A percentile compares a stretch with the other conserved stretches of the same genome.
phyloP scores from a whole-genome alignment of 1,140 invertebrate species.

The Calliphora vicina region DNA sequence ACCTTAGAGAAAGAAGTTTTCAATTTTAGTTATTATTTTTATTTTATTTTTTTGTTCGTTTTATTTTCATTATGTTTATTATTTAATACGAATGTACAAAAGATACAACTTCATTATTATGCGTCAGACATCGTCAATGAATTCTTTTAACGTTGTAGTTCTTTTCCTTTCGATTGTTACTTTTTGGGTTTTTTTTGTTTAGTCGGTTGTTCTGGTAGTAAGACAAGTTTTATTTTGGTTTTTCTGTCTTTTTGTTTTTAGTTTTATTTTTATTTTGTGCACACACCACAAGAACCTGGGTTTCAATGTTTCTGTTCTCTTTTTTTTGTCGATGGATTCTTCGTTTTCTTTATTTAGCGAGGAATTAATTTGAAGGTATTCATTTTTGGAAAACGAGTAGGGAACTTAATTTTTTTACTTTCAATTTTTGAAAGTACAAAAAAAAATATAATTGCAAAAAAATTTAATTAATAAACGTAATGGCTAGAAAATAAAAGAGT shows the following conservation, averaged over 20 bases:
- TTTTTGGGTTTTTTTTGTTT: background rate
- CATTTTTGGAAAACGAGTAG: background rate
- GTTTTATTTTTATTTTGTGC: background rate
- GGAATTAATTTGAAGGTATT: background rate
- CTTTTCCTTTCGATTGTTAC: slow-evolving; percentile 11
- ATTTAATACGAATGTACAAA: background rate
- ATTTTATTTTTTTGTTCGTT: background rate
- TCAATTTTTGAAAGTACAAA: too few species aligned
- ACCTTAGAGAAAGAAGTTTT: background rate
- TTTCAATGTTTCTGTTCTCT: background rate
- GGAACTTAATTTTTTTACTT: too few species aligned
- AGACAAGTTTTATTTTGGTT: background rate
- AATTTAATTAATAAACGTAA: too few species aligned
- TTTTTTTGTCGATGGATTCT: background rate
- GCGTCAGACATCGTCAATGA: slow-evolving; percentile 25
- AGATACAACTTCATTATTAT: slow-evolving; percentile 27
- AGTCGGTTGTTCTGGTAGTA: background rate
- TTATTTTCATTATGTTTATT: background rate
- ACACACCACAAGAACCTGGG: background rate
- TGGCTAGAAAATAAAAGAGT: too few species aligned
- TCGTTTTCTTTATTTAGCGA: background rate
- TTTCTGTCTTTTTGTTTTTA: background rate
- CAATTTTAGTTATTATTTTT: background rate
- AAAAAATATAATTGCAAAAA: too few species aligned
- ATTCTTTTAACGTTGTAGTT: slow-evolving; percentile 15